A percentile compares a stretch with the other conserved stretches of the same genome.
These are phyloP conservation scores for Vesta saturnalis DNA, from an alignment of 2,888 invertebrate species.

Conservation along the genomic window DNA sequence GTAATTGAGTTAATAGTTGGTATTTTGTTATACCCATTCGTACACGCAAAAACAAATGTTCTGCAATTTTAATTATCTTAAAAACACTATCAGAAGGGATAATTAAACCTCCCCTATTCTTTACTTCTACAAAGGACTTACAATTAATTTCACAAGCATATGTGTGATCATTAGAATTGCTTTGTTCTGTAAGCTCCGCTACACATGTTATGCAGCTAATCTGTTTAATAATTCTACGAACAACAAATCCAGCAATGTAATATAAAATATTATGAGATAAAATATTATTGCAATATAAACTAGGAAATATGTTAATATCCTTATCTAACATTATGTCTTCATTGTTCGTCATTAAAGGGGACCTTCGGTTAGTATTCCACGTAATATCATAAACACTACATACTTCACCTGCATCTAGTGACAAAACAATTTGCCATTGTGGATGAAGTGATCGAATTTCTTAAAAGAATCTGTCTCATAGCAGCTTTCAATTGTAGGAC, in stretches of 20 bases:
- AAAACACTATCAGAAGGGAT: background rate
- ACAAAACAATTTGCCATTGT: conserved; percentile 2
- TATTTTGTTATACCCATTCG: conserved; percentile 2
- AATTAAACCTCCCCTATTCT: background rate
- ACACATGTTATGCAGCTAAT: background rate
- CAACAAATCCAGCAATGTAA: background rate
- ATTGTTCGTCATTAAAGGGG: background rate
- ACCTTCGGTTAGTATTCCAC: background rate
- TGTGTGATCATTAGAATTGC: no score
- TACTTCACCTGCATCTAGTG: background rate
- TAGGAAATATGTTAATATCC: no score
- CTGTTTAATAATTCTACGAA: background rate
- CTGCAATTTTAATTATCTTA: background rate
- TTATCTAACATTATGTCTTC: background rate
- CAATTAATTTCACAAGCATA: background rate
- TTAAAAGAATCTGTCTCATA: background rate
- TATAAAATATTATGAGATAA: background rate
- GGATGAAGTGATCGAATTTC: no score
- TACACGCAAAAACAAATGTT: conserved; percentile 3
- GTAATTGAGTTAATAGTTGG: no score
- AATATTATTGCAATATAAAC: background rate
- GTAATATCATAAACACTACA: background rate
- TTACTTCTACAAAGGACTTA: background rate
- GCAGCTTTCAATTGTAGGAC: background rate
- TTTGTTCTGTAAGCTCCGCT: no score